Evolutionary conservation across 2,888 invertebrate genomes (phyloP).

Genomic region (Mythimna loreyi): DNA sequence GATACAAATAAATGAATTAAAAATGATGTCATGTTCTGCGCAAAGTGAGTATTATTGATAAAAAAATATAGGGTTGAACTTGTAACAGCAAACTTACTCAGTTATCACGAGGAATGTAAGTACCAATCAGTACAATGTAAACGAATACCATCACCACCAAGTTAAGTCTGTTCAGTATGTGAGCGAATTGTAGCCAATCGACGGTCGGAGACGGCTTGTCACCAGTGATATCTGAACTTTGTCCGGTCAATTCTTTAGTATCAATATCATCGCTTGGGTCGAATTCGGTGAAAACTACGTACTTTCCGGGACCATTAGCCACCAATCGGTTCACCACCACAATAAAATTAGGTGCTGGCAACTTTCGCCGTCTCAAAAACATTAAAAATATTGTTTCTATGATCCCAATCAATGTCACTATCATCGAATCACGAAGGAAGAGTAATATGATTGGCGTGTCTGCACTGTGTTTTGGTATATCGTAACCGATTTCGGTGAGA

Average conservation of each 20-base stretch:
- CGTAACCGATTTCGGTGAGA: conserved; percentile 91
- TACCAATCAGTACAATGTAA: conserved; percentile 79
- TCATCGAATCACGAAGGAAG: conserved; percentile 86
- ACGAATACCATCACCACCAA: conserved; percentile 77
- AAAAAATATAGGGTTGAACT: neutral
- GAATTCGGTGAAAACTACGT: conserved; percentile 86
- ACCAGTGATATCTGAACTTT: conserved; percentile 62
- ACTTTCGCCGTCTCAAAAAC: conserved; percentile 74
- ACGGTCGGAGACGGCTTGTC: conserved; percentile 63
- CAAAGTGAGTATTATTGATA: conserved; percentile 3
- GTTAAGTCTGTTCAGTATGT: conserved; percentile 80
- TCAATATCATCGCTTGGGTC: conserved; percentile 78
- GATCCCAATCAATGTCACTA: conserved; percentile 80
- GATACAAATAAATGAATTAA: conserved; percentile 13
- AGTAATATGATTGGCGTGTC: conserved; percentile 90
- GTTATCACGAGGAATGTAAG: conserved; percentile 80
- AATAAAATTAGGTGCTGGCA: conserved; percentile 81
- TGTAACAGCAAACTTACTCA: conserved; percentile 39
- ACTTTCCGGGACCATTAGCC: conserved; percentile 80
- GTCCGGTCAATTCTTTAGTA: conserved; percentile 73
- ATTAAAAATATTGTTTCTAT: conserved; percentile 81
- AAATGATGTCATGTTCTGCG: neutral
- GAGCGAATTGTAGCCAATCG: conserved; percentile 86
- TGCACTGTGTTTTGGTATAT: conserved; percentile 91
- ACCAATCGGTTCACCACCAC: conserved; percentile 76